Base-by-base conservation (phyloP, 2,888 invertebrate genomes). In the Priocnemis perturbator region DNA sequence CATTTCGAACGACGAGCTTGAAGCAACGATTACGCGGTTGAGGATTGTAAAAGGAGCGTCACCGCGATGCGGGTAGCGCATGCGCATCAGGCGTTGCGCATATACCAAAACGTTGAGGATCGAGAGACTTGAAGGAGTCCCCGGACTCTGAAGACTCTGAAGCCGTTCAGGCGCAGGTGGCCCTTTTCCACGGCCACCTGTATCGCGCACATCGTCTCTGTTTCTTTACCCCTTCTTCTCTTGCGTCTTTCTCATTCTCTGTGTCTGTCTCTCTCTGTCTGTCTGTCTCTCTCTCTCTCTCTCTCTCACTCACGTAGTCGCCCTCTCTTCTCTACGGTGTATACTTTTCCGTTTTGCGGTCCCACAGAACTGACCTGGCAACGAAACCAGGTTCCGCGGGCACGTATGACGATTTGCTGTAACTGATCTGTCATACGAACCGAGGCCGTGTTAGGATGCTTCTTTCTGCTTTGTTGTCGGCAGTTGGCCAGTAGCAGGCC, bases 111-210 rank as follows among this genome's bases (percentile, higher is more conserved):
- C 5, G 26, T 2, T 26, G 26, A 26, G 26, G 26, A 26, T 26
- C 17, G 17, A 37, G 37, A 37, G 37, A 7, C 17, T 50, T 14
- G 5, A 11, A 11, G 17, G 17, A 50, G 50, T 19, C n/a, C 50
- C 1, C 11, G 3, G 50, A 50, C 17, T 50, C 50, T 47, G 19
- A 15, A n/a, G 26, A 19, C 19, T 37, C 26, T 14, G 59, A 48
- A 60, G 48, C 20, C 48, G 48, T 60, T 14, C 76, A 69, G 74
- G 80, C 69, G 83, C 83, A 83, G 82, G 80, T 83, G 83, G 81
- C 81, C 59, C 81, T 77, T 81, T 82, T 82, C 78, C 81, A 74
- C 72, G 76, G 74, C 81, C 83, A 82, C 83, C 83, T 83, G 81
- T 82, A 79, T 75, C 67, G 69, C 69, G 69, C 70, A 61, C 70